These are phyloP conservation scores for Hirtodrosophila cameraria DNA, from an alignment of 2,888 invertebrate genomes.

Conservation along the genomic window DNA sequence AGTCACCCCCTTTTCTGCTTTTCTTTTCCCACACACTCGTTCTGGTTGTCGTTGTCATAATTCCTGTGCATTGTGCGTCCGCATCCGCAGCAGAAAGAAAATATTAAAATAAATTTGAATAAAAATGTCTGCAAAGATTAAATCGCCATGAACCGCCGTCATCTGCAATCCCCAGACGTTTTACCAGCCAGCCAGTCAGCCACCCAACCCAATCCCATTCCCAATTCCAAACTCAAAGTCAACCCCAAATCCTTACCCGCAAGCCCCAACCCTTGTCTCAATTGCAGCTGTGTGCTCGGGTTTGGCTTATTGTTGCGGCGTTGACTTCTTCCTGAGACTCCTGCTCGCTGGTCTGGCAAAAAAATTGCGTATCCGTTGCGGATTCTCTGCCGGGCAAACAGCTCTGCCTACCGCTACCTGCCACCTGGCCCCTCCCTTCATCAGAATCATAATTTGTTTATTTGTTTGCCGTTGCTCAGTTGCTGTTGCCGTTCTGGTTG, in stretches of 20 bases:
- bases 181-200: not conserved
- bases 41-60: slow-evolving; percentile 38
- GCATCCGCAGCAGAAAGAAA: slow-evolving; percentile 54
- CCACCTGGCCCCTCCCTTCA: not conserved
- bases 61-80: slow-evolving; percentile 60
- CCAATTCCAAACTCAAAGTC: slow-evolving; percentile 1
- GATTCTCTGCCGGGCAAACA: slow-evolving; percentile 48
- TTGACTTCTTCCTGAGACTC: slow-evolving; percentile 35
- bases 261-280: slow-evolving; percentile 4
- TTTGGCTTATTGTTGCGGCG: slow-evolving; percentile 69
- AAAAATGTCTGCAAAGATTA: slow-evolving; percentile 80
- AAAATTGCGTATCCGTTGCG: slow-evolving; percentile 79
- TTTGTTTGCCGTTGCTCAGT: slow-evolving; percentile 56
- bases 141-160: slow-evolving; percentile 71
- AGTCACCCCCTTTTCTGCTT: not conserved
- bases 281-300: slow-evolving; percentile 36
- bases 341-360: slow-evolving; percentile 62
- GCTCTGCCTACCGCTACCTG: not conserved
- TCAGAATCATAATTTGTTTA: slow-evolving; percentile 73
- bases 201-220: not conserved
- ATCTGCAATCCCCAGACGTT: slow-evolving; percentile 77
- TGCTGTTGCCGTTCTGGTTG: slow-evolving; percentile 5
- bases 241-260: not conserved
- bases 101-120: slow-evolving; percentile 78
- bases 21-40: not conserved